Conservation (phyloP, 2,888 invertebrate genomes). For the Pyralis farinalis region DNA sequence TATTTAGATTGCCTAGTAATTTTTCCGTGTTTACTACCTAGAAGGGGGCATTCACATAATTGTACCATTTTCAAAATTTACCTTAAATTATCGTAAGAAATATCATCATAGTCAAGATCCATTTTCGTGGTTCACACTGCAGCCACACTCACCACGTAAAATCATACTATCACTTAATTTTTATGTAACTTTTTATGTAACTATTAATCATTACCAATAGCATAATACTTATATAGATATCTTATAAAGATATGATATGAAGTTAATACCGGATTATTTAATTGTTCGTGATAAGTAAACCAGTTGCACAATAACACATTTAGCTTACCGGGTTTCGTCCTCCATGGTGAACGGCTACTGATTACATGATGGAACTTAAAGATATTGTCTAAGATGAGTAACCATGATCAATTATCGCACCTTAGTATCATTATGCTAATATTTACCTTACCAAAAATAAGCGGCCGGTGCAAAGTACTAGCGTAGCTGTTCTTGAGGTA, state of each 20-base stretch:
- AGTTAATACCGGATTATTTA: background rate
- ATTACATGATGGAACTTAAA: background rate
- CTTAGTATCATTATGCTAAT: constrained; percentile 27
- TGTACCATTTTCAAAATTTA: too few relatives aligned
- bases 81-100: background rate
- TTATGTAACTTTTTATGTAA: too few relatives aligned
- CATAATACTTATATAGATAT: too few relatives aligned
- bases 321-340: too few relatives aligned
- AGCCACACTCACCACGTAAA: background rate
- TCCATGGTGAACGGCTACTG: too few relatives aligned
- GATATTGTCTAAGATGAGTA: constrained; percentile 10
- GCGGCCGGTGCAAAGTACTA: constrained; percentile 17
- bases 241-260: too few relatives aligned
- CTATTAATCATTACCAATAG: background rate
- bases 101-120: too few relatives aligned
- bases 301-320: too few relatives aligned
- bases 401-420: constrained; percentile 10
- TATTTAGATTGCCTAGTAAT: too few relatives aligned
- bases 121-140: background rate
- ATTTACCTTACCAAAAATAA: constrained; percentile 21
- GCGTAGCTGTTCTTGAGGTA: constrained; percentile 12
- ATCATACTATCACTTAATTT: background rate
- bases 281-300: too few relatives aligned
- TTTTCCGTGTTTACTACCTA: too few relatives aligned
- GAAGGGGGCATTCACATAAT: too few relatives aligned